phyloP scores from a whole-genome alignment of 2,113 vertebrate species.

The Aphyosemion australe region DNA sequence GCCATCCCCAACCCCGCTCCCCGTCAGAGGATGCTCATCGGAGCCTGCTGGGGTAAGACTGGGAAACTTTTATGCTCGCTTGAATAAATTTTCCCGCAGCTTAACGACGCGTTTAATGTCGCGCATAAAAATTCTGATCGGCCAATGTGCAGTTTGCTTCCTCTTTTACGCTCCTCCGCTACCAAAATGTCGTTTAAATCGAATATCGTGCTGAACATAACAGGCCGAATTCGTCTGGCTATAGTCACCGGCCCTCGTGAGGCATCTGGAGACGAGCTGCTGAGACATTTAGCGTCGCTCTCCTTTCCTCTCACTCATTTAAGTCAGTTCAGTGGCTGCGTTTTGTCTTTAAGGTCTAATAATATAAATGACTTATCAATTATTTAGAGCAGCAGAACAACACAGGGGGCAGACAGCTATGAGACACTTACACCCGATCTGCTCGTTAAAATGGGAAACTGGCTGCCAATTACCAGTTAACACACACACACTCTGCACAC shows the following conservation, averaged over 20 bases:
- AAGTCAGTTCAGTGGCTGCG: constrained; percentile 43
- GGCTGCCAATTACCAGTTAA: constrained; percentile 69
- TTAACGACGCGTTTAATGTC: constrained; percentile 16
- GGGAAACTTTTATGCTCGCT: not conserved
- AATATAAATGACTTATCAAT: constrained; percentile 76
- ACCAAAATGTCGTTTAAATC: constrained; percentile 29
- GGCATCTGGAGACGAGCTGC: constrained; percentile 16
- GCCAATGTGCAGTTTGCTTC: constrained; percentile 24
- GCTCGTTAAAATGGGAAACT: constrained; percentile 64
- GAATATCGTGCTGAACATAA: constrained; percentile 13
- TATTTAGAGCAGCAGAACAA: constrained; percentile 73
- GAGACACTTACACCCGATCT: constrained; percentile 52
- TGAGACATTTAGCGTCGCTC: constrained; percentile 20
- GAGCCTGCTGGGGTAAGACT: constrained; percentile 90
- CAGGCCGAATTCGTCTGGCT: constrained; percentile 21
- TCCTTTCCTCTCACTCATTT: constrained; percentile 11
- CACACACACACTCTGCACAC: not conserved
- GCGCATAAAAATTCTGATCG: constrained; percentile 25
- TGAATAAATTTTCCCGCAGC: not conserved
- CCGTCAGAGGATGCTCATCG: constrained; percentile 89
- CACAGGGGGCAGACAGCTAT: constrained; percentile 57
- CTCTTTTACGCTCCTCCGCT: constrained; percentile 16
- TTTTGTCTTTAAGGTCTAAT: constrained; percentile 69
- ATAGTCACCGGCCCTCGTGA: constrained; percentile 2
- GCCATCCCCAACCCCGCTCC: constrained; percentile 88